Evolutionary conservation across 2,797 vertebrate species (phyloP).

Genomic region (Sardinella longiceps): DNA sequence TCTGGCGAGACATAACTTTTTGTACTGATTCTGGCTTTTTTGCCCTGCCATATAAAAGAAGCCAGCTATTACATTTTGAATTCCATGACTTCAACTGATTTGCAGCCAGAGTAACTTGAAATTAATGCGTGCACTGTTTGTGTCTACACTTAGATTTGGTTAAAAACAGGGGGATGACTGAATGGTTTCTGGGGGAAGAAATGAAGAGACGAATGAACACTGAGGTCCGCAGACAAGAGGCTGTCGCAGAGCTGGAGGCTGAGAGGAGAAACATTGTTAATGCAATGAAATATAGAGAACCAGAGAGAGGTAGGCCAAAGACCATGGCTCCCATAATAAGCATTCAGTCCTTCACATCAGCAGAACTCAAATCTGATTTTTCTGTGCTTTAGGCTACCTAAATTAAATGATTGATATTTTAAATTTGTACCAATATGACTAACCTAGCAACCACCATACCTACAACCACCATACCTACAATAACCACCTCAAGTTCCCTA

Average conservation of each 20-base stretch:
- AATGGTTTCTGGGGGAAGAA: constrained; percentile 70
- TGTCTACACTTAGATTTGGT: constrained; percentile 54
- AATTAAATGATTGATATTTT: background rate
- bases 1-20: too few species aligned
- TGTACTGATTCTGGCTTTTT: too few species aligned
- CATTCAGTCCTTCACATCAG: background rate
- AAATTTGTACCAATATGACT: too few species aligned
- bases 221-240: constrained; percentile 53
- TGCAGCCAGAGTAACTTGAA: too few species aligned
- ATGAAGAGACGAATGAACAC: constrained; percentile 53
- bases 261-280: constrained; percentile 73
- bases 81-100: too few species aligned
- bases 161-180: constrained; percentile 60
- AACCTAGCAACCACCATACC: too few species aligned
- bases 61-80: too few species aligned
- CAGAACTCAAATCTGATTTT: background rate
- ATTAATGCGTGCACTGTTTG: constrained; percentile 28
- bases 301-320: constrained; percentile 70
- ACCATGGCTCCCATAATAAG: background rate
- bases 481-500: too few species aligned
- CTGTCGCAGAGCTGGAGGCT: constrained; percentile 67
- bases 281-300: constrained; percentile 71
- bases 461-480: too few species aligned
- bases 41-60: too few species aligned
- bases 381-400: background rate